These are phyloP conservation scores for Euura lappo DNA, from an alignment of 1,140 invertebrate species.

Conservation along the genomic window DNA sequence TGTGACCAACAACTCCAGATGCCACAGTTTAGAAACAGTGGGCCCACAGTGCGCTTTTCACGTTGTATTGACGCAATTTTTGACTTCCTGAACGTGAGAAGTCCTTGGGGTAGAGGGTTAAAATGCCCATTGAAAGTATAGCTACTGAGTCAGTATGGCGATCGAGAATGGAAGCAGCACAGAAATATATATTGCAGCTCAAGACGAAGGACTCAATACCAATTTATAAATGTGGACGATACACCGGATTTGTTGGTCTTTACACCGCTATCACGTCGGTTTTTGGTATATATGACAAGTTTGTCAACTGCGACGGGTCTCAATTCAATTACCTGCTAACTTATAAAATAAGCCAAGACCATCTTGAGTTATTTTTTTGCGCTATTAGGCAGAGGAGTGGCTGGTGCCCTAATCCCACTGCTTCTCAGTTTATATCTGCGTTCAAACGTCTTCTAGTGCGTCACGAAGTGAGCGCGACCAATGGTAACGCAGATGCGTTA, in stretches of 20 bases:
- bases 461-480: conserved; percentile 22
- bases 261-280: conserved; percentile 19
- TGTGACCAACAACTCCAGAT: not conserved
- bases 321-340: conserved; percentile 28
- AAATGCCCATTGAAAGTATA: conserved; percentile 25
- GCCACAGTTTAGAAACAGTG: conserved; percentile 12
- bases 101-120: conserved; percentile 23
- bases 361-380: too few relatives aligned
- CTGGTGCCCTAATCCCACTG: too few relatives aligned
- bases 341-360: too few relatives aligned
- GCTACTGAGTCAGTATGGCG: conserved; percentile 24
- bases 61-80: conserved; percentile 26
- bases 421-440: conserved; percentile 26
- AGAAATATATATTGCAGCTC: conserved; percentile 23
- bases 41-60: conserved; percentile 24
- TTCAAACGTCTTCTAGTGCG: conserved; percentile 29
- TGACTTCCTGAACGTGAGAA: conserved; percentile 32
- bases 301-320: conserved; percentile 25
- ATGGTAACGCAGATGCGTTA: conserved; percentile 26
- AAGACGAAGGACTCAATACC: not conserved
- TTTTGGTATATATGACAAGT: conserved; percentile 23
- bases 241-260: conserved; percentile 27
- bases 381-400: too few relatives aligned
- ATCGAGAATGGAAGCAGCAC: conserved; percentile 3
- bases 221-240: too few relatives aligned